Evolutionary conservation across 92 coral and sea anemone species (phyloP).

Genomic region (Chrysogorgia sp.): DNA sequence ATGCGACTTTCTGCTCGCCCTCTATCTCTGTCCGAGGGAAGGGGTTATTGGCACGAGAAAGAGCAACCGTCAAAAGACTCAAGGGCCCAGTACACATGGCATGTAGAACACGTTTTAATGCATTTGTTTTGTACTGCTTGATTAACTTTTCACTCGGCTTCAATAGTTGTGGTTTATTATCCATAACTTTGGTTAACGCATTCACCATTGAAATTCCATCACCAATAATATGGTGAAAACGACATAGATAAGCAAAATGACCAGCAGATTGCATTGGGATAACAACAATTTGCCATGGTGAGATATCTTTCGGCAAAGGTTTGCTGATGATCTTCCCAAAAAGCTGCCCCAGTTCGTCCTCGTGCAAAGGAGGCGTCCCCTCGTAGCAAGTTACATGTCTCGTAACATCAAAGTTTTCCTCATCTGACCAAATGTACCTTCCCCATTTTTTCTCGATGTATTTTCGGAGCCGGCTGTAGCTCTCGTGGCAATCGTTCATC

Average conservation of each 20-base stretch:
- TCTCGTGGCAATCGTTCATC: slow-evolving; percentile 73
- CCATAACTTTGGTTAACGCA: slow-evolving; percentile 67
- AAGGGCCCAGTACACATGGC: slow-evolving; percentile 86
- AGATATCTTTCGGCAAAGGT: slow-evolving; percentile 70
- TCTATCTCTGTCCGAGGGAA: slow-evolving; percentile 68
- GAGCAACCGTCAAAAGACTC: slow-evolving; percentile 79
- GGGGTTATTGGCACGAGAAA: slow-evolving; percentile 83
- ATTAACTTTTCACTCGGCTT: slow-evolving; percentile 84
- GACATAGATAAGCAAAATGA: slow-evolving; percentile 75
- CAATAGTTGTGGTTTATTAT: slow-evolving; percentile 83
- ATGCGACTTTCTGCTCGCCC: slow-evolving; percentile 81
- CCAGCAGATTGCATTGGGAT: slow-evolving; percentile 66
- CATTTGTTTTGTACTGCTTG: slow-evolving; percentile 66
- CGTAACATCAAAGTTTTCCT: slow-evolving; percentile 73
- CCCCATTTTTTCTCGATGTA: slow-evolving; percentile 68
- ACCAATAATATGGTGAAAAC: slow-evolving; percentile 88
- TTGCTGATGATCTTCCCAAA: slow-evolving; percentile 67
- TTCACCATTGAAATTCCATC: slow-evolving; percentile 89
- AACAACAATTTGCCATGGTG: slow-evolving; percentile 84
- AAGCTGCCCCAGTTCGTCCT: slow-evolving; percentile 66
- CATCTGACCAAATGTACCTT: slow-evolving; percentile 84
- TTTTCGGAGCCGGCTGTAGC: slow-evolving; percentile 80
- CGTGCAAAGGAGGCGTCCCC: slow-evolving; percentile 71
- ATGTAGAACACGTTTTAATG: slow-evolving; percentile 62
- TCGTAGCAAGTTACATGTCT: slow-evolving; percentile 65